phyloP scores from a whole-genome alignment of 2,797 vertebrate species.

The Phataginus tetradactyla region DNA sequence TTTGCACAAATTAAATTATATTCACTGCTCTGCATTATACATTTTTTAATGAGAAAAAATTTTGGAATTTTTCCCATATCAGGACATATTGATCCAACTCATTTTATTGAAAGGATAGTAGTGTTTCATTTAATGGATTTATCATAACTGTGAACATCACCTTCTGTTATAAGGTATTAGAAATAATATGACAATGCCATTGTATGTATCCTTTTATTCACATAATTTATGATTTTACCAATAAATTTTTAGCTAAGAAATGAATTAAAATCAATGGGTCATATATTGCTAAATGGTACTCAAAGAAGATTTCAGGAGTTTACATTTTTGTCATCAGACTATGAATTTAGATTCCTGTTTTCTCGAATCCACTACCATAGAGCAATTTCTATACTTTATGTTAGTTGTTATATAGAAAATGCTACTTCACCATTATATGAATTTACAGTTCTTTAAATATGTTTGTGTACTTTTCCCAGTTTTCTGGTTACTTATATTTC shows the following conservation, averaged over 20 bases:
- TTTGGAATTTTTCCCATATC: neutral
- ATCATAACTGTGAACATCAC: neutral
- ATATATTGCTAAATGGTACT: neutral
- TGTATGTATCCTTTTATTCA: neutral
- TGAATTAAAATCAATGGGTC: neutral
- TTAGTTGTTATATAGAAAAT: neutral
- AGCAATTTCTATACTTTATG: neutral
- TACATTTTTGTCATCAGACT: neutral
- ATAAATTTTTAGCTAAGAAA: neutral
- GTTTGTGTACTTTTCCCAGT: neutral
- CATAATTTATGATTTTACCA: neutral
- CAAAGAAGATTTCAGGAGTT: neutral
- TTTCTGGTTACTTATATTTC: constrained; percentile 1
- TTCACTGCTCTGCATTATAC: neutral
- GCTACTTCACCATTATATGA: neutral
- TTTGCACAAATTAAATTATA: neutral
- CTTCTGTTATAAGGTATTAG: neutral
- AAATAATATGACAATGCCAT: neutral
- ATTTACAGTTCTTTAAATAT: neutral
- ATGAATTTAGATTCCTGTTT: neutral
- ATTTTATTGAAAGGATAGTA: neutral
- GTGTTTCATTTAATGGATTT: neutral
- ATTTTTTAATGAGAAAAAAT: neutral
- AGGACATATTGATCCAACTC: neutral
- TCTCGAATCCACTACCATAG: neutral